These are phyloP conservation scores for Staurois parvus DNA, from an alignment of 2,797 vertebrate genomes.

Conservation along the genomic window DNA sequence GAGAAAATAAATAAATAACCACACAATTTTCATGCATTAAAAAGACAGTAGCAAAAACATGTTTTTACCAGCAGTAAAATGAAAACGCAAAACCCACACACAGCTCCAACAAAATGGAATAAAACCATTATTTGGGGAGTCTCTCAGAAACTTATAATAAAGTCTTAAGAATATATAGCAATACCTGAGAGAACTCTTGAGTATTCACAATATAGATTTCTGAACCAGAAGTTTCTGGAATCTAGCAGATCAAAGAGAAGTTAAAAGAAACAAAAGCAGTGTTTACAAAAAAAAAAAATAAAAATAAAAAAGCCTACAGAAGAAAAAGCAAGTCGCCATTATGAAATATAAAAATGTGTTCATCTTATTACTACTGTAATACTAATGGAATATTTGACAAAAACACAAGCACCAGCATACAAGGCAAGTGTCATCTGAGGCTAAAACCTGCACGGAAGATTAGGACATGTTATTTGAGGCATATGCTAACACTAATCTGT, in stretches of 20 bases:
- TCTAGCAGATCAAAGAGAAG: slow-evolving; percentile 53
- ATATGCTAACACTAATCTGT: background rate
- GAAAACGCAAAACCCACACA: background rate
- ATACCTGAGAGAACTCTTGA: slow-evolving; percentile 63
- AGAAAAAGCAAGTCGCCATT: background rate
- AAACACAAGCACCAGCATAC: no score
- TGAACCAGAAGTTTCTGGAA: slow-evolving; percentile 60
- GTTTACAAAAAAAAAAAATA: background rate
- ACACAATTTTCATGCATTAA: slow-evolving; percentile 17
- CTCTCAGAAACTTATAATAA: slow-evolving; percentile 32
- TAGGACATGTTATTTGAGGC: background rate
- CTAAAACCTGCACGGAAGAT: no score
- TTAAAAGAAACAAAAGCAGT: slow-evolving; percentile 25
- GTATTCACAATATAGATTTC: slow-evolving; percentile 60
- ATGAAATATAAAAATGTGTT: background rate
- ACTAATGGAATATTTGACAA: no score
- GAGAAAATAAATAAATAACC: background rate
- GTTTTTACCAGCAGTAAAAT: background rate
- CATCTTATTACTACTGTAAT: no score
- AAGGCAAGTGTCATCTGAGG: no score
- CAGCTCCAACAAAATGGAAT: background rate
- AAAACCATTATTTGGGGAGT: slow-evolving; percentile 10
- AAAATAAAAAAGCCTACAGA: slow-evolving; percentile 18
- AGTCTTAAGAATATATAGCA: slow-evolving; percentile 13
- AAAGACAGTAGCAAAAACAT: background rate